phyloP scores from a whole-genome alignment of 2,888 invertebrate species.

The Xanthostigma xanthostigma region DNA sequence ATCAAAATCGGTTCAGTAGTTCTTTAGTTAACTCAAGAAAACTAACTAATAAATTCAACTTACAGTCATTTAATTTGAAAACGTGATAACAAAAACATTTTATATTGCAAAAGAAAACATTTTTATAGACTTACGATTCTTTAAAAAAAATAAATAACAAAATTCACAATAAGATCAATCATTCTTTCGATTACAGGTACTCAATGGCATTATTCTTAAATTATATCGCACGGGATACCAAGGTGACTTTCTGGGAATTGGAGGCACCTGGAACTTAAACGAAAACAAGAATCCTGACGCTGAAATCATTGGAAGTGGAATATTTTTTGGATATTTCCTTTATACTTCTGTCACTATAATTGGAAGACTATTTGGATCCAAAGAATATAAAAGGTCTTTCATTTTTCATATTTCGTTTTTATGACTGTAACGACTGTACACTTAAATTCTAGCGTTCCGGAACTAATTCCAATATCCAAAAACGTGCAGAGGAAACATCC shows the following conservation, averaged over 20 bases:
- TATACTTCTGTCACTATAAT: slow-evolving; percentile 66
- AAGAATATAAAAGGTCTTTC: slow-evolving; percentile 55
- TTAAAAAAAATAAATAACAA: not conserved
- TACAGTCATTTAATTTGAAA: no score
- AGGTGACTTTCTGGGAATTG: slow-evolving; percentile 73
- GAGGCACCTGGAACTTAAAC: slow-evolving; percentile 80
- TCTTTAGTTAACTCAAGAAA: no score
- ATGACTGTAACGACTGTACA: no score
- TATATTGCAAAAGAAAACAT: no score
- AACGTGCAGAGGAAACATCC: no score
- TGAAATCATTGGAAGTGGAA: slow-evolving; percentile 77
- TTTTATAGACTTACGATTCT: no score
- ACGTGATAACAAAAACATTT: no score
- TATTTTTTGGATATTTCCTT: slow-evolving; percentile 73
- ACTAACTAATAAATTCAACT: no score
- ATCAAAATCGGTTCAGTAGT: no score
- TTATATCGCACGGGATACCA: slow-evolving; percentile 70
- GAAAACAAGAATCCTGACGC: slow-evolving; percentile 78
- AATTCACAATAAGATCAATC: not conserved
- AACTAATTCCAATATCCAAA: no score
- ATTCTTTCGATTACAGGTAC: slow-evolving; percentile 39
- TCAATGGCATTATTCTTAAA: slow-evolving; percentile 65
- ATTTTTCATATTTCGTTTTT: not conserved
- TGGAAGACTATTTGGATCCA: slow-evolving; percentile 60
- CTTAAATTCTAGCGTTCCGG: no score